These are phyloP conservation scores for Pedetes capensis DNA, from an alignment of 2,113 vertebrate genomes.

Conservation along the genomic window DNA sequence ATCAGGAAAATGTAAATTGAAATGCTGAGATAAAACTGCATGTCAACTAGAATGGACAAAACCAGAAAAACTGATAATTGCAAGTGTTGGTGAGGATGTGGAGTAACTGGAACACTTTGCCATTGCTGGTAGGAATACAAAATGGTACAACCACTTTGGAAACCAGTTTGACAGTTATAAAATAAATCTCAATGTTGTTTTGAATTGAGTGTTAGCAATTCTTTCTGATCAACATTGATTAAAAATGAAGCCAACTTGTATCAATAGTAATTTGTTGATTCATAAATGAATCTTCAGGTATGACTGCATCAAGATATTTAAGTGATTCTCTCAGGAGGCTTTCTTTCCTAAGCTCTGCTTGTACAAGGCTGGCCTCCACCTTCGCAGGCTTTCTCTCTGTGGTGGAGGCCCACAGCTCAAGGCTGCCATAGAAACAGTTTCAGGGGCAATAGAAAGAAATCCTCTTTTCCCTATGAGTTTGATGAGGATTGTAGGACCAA, in stretches of 20 bases:
- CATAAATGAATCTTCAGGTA: neutral
- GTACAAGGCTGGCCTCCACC: neutral
- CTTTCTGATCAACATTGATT: neutral
- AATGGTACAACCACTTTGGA: neutral
- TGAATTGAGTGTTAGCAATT: neutral
- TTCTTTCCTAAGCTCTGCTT: neutral
- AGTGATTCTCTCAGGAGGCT: neutral
- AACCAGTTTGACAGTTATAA: neutral
- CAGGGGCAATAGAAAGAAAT: neutral
- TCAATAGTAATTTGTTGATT: constrained; percentile 23
- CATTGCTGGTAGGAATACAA: neutral
- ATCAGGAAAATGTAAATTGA: neutral
- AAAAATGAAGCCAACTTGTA: neutral
- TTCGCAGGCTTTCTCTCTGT: neutral
- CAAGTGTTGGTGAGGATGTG: neutral
- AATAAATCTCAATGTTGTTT: neutral
- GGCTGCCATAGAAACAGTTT: neutral
- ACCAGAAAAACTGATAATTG: neutral
- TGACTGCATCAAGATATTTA: neutral
- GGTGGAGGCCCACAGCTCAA: neutral
- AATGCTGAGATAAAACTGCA: neutral
- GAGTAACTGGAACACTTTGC: neutral
- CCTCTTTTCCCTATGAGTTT: neutral
- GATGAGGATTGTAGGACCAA: neutral
- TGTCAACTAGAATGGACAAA: neutral